Conservation (phyloP, 2,888 invertebrate genomes). For the Hemistola chrysoprasaria region DNA sequence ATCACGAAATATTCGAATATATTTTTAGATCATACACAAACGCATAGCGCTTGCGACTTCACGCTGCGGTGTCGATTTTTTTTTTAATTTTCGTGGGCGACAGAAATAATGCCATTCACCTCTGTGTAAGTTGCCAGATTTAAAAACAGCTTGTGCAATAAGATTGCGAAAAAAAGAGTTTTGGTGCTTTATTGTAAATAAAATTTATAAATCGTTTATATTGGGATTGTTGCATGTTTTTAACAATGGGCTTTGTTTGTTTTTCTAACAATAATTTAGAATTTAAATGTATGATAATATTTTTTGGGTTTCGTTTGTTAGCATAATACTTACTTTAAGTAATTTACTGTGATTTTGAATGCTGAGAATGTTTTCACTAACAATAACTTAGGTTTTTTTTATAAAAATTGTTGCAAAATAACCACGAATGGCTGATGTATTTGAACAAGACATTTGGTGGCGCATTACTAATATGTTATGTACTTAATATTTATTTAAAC, state of each 20-base stretch:
- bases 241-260: conserved; percentile 12
- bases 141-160: conserved; percentile 16
- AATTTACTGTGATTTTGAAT: too few relatives aligned
- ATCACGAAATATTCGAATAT: conserved; percentile 31
- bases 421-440: too few relatives aligned
- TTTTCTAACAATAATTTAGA: background rate
- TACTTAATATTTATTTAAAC: too few relatives aligned
- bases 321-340: too few relatives aligned
- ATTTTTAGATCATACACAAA: conserved; percentile 61
- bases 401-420: too few relatives aligned
- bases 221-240: conserved; percentile 16
- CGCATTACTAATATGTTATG: too few relatives aligned
- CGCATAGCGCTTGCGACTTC: conserved; percentile 52
- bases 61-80: conserved; percentile 48
- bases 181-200: background rate
- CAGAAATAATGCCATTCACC: conserved; percentile 71
- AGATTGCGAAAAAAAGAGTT: conserved; percentile 8
- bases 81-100: conserved; percentile 41
- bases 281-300: too few relatives aligned
- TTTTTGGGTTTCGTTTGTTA: too few relatives aligned
- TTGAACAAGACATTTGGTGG: too few relatives aligned
- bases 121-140: conserved; percentile 67
- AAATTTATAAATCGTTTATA: background rate
- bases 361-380: too few relatives aligned
- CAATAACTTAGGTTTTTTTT: too few relatives aligned